Evolutionary conservation across 2,113 vertebrate genomes (phyloP), one percentile per base, ranked within the genome.

Genomic region (Alaudala cheleensis): DNA sequence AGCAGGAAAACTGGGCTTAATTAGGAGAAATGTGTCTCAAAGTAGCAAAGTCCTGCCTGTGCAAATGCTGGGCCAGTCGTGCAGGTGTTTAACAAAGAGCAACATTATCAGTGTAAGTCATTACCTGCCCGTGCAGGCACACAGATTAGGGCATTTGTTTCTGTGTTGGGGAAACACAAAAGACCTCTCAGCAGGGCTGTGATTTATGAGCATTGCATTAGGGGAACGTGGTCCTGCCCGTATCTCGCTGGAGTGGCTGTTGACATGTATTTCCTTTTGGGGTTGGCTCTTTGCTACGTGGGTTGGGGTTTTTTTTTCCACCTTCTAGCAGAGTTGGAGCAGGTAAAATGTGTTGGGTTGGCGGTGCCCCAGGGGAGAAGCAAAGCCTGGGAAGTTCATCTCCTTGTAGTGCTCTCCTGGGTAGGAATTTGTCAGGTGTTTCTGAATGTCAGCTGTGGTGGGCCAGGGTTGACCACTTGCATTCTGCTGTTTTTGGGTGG

Each of bases 121-220:
- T 54, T 88, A 73, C 70, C 87, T 89, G 87, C 74, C 81, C 0
- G 2, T 51, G 81, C 90, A 77, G 74, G 79, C 84, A 62, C 89
- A 18, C 14, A 25, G 81, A 44, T 54, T 39, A 70, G 62, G 54
- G 47, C 78, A 24, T 45, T 64, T 24, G 20, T 53, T 74, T 91
- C 77, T 70, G 53, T 69, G 45, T 2, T 69, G 76, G 66, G 82
- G 39, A 57, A 76, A 40, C 56, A 88, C 74, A 94, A 96, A 95
- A 88, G 92, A 69, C 58, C 81, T 93, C 81, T 92, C 95, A 90
- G 58, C 16, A 0, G 54, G 47, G 39, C 62, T 11, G 34, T 95
- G 87, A 95, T 95, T 94, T 87, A 94, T 94, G 92, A 50, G 11
- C 0, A 0, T 2, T 33, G 39, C 49, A 23, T n/a, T 15, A 66